Base-by-base conservation (phyloP, 2,797 vertebrate genomes). In the Thunnus albacares region DNA sequence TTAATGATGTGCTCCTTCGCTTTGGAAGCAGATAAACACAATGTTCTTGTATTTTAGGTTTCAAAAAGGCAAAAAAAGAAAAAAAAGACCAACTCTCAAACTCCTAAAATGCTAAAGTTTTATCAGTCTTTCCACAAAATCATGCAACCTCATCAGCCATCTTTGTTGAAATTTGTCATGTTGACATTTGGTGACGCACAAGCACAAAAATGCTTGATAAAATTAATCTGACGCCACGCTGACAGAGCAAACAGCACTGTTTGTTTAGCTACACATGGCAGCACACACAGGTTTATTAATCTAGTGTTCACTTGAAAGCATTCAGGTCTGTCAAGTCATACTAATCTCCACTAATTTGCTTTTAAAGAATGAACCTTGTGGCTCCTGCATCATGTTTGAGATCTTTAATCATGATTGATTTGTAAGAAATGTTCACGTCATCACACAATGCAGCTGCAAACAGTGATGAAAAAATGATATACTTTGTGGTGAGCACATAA, bases 141-240 rank as follows among this genome's bases (percentile, higher is more conserved):
- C 5, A 18, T 24, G 5, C 52, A 53, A 38, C 38, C 38, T 38
- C 38, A 13, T 67, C 20, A 35, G 15, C 8, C 18, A 20, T 69
- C 7, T 67, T 18, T 71, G 60, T 59, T 47, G 11, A 47, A 35
- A 67, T 68, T 49, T 52, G 43, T 76, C 71, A 43, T 1, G 17
- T 20, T 78, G 74, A 81, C 68, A 67, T 55, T 58, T 70, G 14
- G 10, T 69, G 64, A 71, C 4, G 11, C 45, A 18, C n/a, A 20
- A 35, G 28, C 13, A n/a, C 18, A 77, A 52, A 64, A 63, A 73
- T 57, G 2, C 26, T 66, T 74, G 47, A 53, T 33, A 49, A 55
- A 47, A 35, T 13, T 0, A 30, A 66, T 58, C 26, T 67, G 52
- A 56, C 17, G 6, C 0, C 57, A 52, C 33, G 49, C 35, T 20